A percentile compares a stretch with the other conserved stretches of the same genome.
Evolutionary conservation across 2,888 invertebrate species (phyloP).

Genomic region (Dolichomitus sp.): DNA sequence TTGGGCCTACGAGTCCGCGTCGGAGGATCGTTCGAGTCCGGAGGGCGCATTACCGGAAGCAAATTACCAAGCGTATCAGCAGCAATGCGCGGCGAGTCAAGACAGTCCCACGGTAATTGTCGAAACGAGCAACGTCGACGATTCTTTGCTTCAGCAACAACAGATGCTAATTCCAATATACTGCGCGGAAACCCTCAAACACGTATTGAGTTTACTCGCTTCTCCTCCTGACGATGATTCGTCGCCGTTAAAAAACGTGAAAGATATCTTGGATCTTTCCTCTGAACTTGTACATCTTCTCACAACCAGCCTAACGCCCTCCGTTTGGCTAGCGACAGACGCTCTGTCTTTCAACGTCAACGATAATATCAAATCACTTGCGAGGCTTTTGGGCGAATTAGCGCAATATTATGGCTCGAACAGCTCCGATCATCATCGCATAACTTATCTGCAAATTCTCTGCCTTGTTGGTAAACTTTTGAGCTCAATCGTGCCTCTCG

Average conservation of each 20-base stretch:
- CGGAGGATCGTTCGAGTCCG: slow-evolving; percentile 75
- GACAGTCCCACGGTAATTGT: slow-evolving; percentile 73
- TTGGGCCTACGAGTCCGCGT: slow-evolving; percentile 61
- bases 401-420: slow-evolving; percentile 77
- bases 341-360: slow-evolving; percentile 75
- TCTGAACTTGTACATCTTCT: slow-evolving; percentile 87
- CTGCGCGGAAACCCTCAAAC: slow-evolving; percentile 85
- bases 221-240: slow-evolving; percentile 70
- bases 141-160: slow-evolving; percentile 83
- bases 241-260: slow-evolving; percentile 77
- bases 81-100: slow-evolving; percentile 77
- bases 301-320: slow-evolving; percentile 87
- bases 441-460: slow-evolving; percentile 86
- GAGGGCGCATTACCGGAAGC: slow-evolving; percentile 79
- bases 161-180: slow-evolving; percentile 86
- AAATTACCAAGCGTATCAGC: slow-evolving; percentile 79
- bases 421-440: slow-evolving; percentile 81
- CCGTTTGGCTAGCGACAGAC: slow-evolving; percentile 87
- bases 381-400: slow-evolving; percentile 88
- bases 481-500: slow-evolving; percentile 85
- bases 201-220: slow-evolving; percentile 78
- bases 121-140: slow-evolving; percentile 78
- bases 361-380: slow-evolving; percentile 79
- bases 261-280: slow-evolving; percentile 76
- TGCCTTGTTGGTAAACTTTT: slow-evolving; percentile 84